Percentiles rank a stretch among this genome's conserved stretches.
These are phyloP conservation scores for Phoxinus phoxinus DNA, from an alignment of 2,113 vertebrate species.

Conservation along the genomic window DNA sequence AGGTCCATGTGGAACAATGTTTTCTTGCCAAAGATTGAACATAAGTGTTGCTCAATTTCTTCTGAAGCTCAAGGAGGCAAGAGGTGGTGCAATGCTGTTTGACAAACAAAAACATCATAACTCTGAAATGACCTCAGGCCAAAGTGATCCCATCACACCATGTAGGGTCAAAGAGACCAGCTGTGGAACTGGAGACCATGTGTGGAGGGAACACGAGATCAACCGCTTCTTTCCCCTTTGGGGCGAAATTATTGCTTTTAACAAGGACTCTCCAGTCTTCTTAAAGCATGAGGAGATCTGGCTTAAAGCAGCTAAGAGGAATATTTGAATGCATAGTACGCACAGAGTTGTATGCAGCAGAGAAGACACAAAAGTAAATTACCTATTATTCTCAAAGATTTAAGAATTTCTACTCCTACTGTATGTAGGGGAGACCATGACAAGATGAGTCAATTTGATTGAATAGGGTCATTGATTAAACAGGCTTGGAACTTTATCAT, in stretches of 20 bases:
- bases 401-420: not conserved
- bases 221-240: not conserved
- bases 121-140: slow-evolving; percentile 31
- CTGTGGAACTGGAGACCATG: slow-evolving; percentile 26
- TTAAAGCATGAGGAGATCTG: slow-evolving; percentile 1
- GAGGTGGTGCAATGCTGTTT: slow-evolving; percentile 34
- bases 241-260: not conserved
- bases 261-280: slow-evolving; percentile 14
- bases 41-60: not conserved
- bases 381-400: not conserved
- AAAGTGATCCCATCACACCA: not conserved
- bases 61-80: slow-evolving; percentile 8
- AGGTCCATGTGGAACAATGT: not conserved
- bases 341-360: not conserved
- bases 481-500: not conserved
- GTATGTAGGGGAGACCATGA: not conserved
- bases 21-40: slow-evolving; percentile 14
- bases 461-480: not conserved
- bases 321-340: too few species aligned
- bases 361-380: not conserved
- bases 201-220: slow-evolving; percentile 7
- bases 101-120: slow-evolving; percentile 46
- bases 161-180: slow-evolving; percentile 30
- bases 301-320: not conserved
- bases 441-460: not conserved